Percentiles rank a stretch among this genome's conserved stretches.
Conservation (phyloP, 2,888 invertebrate species). For the Timema cristinae region DNA sequence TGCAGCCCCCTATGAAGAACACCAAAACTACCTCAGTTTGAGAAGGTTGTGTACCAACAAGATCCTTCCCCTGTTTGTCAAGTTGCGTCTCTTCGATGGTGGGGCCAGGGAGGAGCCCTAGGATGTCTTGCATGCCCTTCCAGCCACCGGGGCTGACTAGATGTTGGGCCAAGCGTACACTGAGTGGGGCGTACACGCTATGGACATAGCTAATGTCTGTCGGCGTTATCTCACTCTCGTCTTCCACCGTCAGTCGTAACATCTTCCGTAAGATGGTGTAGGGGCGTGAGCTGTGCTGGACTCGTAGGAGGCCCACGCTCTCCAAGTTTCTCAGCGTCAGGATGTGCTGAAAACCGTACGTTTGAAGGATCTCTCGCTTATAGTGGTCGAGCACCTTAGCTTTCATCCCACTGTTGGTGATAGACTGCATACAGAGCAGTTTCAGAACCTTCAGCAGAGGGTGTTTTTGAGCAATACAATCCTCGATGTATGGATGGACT, state of each 20-base stretch:
- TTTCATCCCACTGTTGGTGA: conserved; percentile 89
- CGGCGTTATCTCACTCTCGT: conserved; percentile 75
- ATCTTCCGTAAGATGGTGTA: conserved; percentile 75
- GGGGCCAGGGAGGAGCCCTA: conserved; percentile 78
- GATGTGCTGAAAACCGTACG: conserved; percentile 82
- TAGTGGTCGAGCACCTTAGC: conserved; percentile 75
- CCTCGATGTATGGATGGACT: conserved; percentile 83
- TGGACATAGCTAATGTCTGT: conserved; percentile 89
- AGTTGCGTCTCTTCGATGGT: conserved; percentile 48
- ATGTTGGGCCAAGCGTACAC: conserved; percentile 80
- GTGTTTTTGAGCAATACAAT: conserved; percentile 80
- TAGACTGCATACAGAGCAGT: conserved; percentile 88
- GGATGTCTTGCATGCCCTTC: conserved; percentile 73
- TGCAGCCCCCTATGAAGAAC: conserved; percentile 96
- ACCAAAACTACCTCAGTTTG: conserved; percentile 72
- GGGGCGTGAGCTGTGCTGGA: conserved; percentile 54
- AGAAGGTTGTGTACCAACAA: conserved; percentile 57
- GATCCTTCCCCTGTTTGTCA: conserved; percentile 49
- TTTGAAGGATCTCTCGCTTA: conserved; percentile 69
- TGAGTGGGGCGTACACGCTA: conserved; percentile 90
- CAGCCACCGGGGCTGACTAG: conserved; percentile 55
- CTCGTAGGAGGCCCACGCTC: conserved; percentile 73
- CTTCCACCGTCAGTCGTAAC: conserved; percentile 81
- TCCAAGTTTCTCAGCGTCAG: conserved; percentile 81
- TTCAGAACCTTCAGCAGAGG: conserved; percentile 78